Percentiles rank a stretch among this genome's conserved stretches.
phyloP scores from a whole-genome alignment of 2,797 vertebrate genomes.

The Diglossa cyanea region DNA sequence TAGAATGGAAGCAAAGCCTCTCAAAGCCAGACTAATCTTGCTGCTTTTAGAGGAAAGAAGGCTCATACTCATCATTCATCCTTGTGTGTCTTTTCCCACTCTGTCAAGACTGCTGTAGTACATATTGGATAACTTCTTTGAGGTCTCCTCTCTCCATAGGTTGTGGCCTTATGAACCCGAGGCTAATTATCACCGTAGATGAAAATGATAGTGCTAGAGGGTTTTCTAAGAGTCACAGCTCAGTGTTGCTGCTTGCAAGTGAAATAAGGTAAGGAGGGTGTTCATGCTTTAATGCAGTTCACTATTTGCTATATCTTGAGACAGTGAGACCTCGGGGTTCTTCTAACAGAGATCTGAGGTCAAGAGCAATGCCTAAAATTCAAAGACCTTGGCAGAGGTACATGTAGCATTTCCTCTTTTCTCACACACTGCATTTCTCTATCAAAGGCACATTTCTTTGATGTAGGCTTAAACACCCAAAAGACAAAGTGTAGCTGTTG shows the following conservation, averaged over 20 bases:
- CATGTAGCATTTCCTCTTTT: background rate
- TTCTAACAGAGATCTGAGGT: background rate
- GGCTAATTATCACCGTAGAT: background rate
- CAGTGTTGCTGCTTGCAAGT: background rate
- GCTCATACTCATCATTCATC: background rate
- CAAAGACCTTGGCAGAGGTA: background rate
- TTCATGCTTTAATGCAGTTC: background rate
- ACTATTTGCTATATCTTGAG: background rate
- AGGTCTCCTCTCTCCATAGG: background rate
- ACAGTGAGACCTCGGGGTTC: background rate
- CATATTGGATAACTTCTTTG: background rate
- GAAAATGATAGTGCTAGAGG: background rate
- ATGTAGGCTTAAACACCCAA: background rate
- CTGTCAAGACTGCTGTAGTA: background rate
- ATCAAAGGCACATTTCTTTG: background rate
- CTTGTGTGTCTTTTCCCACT: background rate
- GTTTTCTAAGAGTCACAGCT: background rate
- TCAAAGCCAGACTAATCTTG: background rate
- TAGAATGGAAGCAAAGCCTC: background rate
- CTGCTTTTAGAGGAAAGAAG: background rate
- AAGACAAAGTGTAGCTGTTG: background rate
- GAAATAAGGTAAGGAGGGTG: background rate
- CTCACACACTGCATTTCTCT: background rate
- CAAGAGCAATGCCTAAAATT: background rate
- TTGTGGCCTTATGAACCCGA: background rate